Conservation (phyloP, 2,888 invertebrate genomes). For the Lasioglossum oenotherae region DNA sequence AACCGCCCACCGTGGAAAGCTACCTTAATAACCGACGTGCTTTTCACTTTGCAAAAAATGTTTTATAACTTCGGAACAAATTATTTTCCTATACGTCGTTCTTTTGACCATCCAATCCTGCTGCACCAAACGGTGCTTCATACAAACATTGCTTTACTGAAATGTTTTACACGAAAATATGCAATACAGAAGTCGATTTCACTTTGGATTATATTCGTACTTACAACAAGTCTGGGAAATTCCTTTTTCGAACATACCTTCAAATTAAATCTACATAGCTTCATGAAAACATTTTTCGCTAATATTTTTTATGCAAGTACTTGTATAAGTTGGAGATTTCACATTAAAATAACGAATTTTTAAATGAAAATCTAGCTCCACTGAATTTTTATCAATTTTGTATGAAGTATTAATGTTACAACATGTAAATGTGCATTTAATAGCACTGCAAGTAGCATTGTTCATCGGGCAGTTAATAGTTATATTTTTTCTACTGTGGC, state of each 20-base stretch:
- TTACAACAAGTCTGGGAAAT: background rate
- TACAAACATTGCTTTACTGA: background rate
- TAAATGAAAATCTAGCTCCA: background rate
- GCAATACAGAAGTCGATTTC: background rate
- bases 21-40: constrained; percentile 4
- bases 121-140: background rate
- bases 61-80: background rate
- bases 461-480: background rate
- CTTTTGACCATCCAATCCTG: background rate
- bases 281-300: background rate
- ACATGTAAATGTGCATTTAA: no score
- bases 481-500: background rate
- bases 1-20: background rate
- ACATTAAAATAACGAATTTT: background rate
- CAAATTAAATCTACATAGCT: background rate
- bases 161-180: background rate
- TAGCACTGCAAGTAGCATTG: background rate
- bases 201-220: background rate
- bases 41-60: constrained; percentile 5
- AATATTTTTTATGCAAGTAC: background rate
- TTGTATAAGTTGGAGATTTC: background rate
- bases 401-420: background rate
- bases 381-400: background rate
- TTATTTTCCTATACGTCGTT: background rate
- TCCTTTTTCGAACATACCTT: background rate